These are phyloP conservation scores for Drosophila nikananu DNA, from an alignment of 1,140 invertebrate genomes.

Conservation along the genomic window DNA sequence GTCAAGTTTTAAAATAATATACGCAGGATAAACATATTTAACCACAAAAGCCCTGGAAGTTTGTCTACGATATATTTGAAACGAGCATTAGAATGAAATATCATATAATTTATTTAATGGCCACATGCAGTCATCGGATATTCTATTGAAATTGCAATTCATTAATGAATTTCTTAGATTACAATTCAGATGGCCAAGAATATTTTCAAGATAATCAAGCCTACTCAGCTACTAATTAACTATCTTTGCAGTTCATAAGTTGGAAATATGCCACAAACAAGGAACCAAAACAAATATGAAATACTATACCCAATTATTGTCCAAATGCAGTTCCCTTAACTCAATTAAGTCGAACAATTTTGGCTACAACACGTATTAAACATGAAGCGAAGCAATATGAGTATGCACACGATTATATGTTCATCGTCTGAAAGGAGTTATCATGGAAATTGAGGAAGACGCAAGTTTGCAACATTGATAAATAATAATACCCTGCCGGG, in stretches of 20 bases:
- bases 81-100: too few relatives aligned
- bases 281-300: not conserved
- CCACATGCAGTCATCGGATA: too few relatives aligned
- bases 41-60: too few relatives aligned
- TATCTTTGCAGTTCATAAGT: not conserved
- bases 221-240: too few relatives aligned
- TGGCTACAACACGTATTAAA: not conserved
- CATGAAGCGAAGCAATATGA: not conserved
- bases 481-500: constrained; percentile 20
- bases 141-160: too few relatives aligned
- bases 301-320: not conserved
- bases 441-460: constrained; percentile 31
- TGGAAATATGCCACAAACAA: not conserved
- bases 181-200: too few relatives aligned
- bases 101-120: too few relatives aligned
- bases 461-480: constrained; percentile 27
- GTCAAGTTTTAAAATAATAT: too few relatives aligned
- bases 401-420: not conserved
- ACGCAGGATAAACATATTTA: too few relatives aligned
- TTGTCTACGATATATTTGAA: too few relatives aligned
- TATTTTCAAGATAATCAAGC: not conserved
- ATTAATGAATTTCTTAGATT: too few relatives aligned
- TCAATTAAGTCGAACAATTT: not conserved
- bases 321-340: not conserved
- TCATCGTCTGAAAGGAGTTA: not conserved